Conservation (phyloP, 2,113 vertebrate species). For the Charadrius vociferus region DNA sequence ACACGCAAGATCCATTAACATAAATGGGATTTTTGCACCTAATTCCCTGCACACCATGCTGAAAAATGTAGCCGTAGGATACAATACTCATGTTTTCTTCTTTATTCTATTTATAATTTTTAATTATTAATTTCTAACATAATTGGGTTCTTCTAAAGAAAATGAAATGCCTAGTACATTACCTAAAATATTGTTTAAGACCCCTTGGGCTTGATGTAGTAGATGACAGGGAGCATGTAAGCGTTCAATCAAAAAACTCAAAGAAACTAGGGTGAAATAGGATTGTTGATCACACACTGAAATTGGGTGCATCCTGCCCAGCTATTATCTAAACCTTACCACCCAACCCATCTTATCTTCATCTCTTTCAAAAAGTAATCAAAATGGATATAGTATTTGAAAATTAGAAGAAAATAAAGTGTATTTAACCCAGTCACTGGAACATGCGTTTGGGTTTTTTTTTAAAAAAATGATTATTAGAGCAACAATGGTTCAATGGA, state of each 20-base stretch:
- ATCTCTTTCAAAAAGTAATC: background rate
- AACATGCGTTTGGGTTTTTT: background rate
- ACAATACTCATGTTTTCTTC: constrained; percentile 76
- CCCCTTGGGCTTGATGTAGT: constrained; percentile 58
- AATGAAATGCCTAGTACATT: constrained; percentile 68
- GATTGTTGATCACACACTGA: constrained; percentile 7
- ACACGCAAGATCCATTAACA: constrained; percentile 78
- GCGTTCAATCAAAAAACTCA: background rate
- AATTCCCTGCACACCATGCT: constrained; percentile 74
- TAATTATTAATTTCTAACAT: constrained; percentile 79
- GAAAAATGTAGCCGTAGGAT: constrained; percentile 75
- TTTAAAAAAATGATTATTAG: background rate
- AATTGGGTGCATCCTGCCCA: background rate
- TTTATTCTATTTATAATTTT: constrained; percentile 80
- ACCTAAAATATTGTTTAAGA: constrained; percentile 69
- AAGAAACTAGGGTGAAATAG: constrained; percentile 25
- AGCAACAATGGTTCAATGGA: background rate
- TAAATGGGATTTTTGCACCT: constrained; percentile 81
- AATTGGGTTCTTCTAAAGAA: constrained; percentile 75
- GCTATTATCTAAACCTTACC: background rate
- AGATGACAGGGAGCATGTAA: constrained; percentile 22
- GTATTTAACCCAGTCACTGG: background rate
- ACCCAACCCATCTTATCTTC: background rate
- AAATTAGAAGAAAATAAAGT: background rate
- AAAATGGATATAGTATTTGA: background rate